Conservation (phyloP, 2,888 invertebrate genomes). For the Kryphioiulus occultus region DNA sequence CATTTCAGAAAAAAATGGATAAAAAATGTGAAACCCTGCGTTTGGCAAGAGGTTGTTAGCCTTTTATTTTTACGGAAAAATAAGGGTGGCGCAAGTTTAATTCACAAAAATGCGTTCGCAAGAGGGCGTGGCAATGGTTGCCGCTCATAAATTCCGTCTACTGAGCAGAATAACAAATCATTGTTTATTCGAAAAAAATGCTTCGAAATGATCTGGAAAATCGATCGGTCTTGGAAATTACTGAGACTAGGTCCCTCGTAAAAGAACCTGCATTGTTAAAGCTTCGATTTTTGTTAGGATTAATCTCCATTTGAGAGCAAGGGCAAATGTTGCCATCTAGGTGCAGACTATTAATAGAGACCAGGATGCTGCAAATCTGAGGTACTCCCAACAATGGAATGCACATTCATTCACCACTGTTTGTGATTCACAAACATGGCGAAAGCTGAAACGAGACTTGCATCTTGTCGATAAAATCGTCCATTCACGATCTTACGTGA, state of each 20-base stretch:
- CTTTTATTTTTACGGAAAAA: not conserved
- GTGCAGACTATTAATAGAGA: no score
- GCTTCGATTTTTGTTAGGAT: no score
- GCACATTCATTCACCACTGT: not conserved
- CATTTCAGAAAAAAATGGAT: not conserved
- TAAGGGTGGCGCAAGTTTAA: not conserved
- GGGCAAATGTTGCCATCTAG: no score
- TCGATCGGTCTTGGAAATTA: not conserved
- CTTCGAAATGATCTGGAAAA: not conserved
- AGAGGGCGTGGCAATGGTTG: not conserved
- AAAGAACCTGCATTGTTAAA: no score
- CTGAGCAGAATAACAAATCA: no score
- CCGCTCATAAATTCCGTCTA: not conserved
- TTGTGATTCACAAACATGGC: no score
- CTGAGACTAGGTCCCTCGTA: not conserved
- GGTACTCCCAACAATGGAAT: not conserved
- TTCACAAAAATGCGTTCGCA: not conserved
- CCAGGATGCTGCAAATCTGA: not conserved
- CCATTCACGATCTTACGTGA: no score
- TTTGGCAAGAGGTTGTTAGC: not conserved
- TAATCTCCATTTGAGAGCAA: no score
- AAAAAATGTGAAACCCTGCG: not conserved
- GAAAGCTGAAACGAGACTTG: no score
- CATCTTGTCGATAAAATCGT: no score
- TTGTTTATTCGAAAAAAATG: no score